These are phyloP conservation scores for Poecilia wingei DNA, from an alignment of 2,797 vertebrate species.

Conservation along the genomic window DNA sequence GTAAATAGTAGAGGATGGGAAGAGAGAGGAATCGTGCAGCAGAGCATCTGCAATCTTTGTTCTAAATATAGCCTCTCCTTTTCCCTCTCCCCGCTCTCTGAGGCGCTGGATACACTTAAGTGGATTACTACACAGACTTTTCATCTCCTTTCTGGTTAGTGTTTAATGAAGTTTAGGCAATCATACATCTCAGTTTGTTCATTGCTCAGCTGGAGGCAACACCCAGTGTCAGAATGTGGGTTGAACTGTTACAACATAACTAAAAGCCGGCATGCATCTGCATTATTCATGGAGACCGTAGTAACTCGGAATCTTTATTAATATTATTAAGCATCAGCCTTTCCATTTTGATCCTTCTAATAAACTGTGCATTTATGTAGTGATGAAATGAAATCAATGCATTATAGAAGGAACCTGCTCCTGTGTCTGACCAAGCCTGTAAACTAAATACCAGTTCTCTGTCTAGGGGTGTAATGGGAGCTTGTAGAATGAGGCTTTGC, in stretches of 20 bases:
- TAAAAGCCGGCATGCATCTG: constrained; percentile 2
- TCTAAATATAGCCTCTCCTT: constrained; percentile 68
- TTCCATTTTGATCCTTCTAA: background rate
- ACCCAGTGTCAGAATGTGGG: constrained; percentile 15
- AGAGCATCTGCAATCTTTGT: constrained; percentile 41
- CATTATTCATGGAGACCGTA: constrained; percentile 15
- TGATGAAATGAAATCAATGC: background rate
- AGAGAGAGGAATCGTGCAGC: constrained; percentile 30
- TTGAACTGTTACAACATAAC: constrained; percentile 17
- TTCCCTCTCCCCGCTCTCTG: constrained; percentile 40
- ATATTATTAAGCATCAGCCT: background rate
- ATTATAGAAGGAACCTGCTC: background rate
- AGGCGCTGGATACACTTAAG: constrained; percentile 61
- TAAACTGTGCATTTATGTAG: background rate
- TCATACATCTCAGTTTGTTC: constrained; percentile 51
- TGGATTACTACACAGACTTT: constrained; percentile 69
- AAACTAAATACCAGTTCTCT: background rate
- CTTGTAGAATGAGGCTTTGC: background rate
- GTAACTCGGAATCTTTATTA: constrained; percentile 23
- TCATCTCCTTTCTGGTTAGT: constrained; percentile 64
- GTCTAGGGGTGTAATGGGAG: background rate
- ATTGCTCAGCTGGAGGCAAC: constrained; percentile 27
- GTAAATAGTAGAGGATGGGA: constrained; percentile 7
- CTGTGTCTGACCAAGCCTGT: background rate
- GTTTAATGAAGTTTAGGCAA: constrained; percentile 64